Evolutionary conservation across 2,113 vertebrate species (phyloP), one percentile per base, ranked within the genome.

Genomic region (Antennarius striatus): DNA sequence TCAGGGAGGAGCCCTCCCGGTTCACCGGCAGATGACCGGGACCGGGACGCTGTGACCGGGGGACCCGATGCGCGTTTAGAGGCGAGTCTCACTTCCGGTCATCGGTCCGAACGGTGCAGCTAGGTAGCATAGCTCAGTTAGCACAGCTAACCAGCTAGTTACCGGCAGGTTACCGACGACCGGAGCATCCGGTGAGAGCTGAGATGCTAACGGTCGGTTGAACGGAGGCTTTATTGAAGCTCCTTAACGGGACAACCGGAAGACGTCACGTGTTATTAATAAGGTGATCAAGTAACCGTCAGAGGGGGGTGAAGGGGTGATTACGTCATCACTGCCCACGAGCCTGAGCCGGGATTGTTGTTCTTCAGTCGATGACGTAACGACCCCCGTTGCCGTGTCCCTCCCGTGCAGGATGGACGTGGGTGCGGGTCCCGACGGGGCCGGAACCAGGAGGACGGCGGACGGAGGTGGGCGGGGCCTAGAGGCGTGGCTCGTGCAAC

Each of bases 1-100:
- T n/a, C 85, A 9, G 85, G 89, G 87, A 89, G 87, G 89, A 89
- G 87, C 76, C 79, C 64, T 58, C 46, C 42, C 63, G 63, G 73
- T 62, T 30, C 64, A 15, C 62, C 49, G 74, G 36, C 61, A 56
- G 63, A 79, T n/a, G 81, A 61, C 73, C 62, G 63, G 52, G 73
- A 51, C 56, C 71, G 75, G 55, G 76, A 85, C 82, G 83, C 73
- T 66, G 64, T 86, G 84, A 66, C 74, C 47, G 40, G 57, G 71
- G 56, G 32, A 14, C 6, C 30, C 54, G 3, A 88, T 89, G 83
- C 14, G 16, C 48, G 69, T 60, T 28, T 89, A 81, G 56, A 90
- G 81, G 89, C 89, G 73, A 80, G 82, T 43, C 45, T 59, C 36
- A 68, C 36, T 28, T n/a, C n/a, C 12, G 52, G 7, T 9, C 10